Base-by-base conservation (phyloP, 2,888 invertebrate species). In the Sarcophaga variegata region DNA sequence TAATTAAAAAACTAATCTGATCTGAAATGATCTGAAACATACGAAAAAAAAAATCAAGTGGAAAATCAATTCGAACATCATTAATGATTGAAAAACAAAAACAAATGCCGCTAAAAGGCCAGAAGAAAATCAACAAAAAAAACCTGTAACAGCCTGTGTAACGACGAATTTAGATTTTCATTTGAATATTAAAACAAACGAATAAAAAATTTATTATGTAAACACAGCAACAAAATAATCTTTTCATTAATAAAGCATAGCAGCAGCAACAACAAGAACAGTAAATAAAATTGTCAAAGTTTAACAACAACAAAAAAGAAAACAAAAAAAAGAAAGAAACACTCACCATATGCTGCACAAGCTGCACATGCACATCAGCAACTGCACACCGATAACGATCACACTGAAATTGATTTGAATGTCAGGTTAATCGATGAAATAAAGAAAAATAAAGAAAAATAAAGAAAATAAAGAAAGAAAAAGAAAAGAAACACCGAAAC, bases 291-390 rank as follows among this genome's bases (percentile, higher is more conserved):
- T 54, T 54, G 54, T 54, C 54, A 54, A 54, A 49, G 49, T 49
- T 49, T 59, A 11, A 79, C 22, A 2, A 37, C 4, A 27, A 27
- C 4, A 37, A 6, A 37, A 27, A 27, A 5, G 4, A 27, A 27
- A 27, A 5, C 0, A 4, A 27, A 37, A 37, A 37, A 37, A 37
- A 37, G 70, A 83, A 83, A 74, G 75, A 75, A 83, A 63, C 62
- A 63, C 49, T 47, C 25, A 49, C 62, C 14, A 11, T 11, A 11
- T 10, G 10, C 1, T 20, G 22, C 8, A 62, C 20, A n/a, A 62
- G 17, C 14, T 62, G n/a, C 22, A 62, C 22, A 62, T 14, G 54
- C 17, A 3, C 20, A 62, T 11, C 20, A 63, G n/a, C 62, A 20
- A 72, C 59, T 25, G 17, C 37, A 62, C 45, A 25, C 12, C 62